A percentile compares a stretch with the other conserved stretches of the same genome.
These are phyloP conservation scores for Drosophila simulans DNA, from an alignment of 1,140 invertebrate genomes.

Conservation along the genomic window DNA sequence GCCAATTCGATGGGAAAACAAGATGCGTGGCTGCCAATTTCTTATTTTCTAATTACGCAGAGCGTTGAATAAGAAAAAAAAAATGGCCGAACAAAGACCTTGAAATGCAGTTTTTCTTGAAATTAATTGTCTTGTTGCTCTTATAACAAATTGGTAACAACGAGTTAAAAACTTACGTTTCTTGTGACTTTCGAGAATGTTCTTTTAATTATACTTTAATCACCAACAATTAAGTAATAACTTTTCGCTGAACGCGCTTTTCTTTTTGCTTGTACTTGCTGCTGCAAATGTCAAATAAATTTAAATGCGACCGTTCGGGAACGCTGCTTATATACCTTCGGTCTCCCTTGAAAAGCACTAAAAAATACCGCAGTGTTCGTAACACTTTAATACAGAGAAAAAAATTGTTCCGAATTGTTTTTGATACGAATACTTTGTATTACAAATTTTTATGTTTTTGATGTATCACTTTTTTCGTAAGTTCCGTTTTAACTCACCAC, in stretches of 20 bases:
- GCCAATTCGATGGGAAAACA: constrained; percentile 8
- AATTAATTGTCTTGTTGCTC: not conserved
- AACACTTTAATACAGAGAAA: not conserved
- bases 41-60: constrained; percentile 10
- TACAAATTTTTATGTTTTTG: no score
- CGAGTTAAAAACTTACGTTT: constrained; percentile 11
- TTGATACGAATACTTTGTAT: no score
- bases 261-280: constrained; percentile 1
- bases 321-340: not conserved
- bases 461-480: not conserved
- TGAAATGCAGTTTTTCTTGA: not conserved
- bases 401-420: not conserved
- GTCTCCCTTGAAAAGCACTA: not conserved
- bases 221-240: constrained; percentile 9
- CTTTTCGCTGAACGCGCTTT: not conserved
- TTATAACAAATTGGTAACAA: no score
- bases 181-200: not conserved
- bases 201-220: not conserved
- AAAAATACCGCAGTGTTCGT: not conserved
- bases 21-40: constrained; percentile 31
- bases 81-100: constrained; percentile 29
- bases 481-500: not conserved
- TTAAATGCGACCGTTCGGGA: not conserved
- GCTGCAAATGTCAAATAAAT: constrained; percentile 5
- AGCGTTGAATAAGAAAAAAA: constrained; percentile 31